phyloP scores from a whole-genome alignment of 2,888 invertebrate species.

The Atrina japonica region DNA sequence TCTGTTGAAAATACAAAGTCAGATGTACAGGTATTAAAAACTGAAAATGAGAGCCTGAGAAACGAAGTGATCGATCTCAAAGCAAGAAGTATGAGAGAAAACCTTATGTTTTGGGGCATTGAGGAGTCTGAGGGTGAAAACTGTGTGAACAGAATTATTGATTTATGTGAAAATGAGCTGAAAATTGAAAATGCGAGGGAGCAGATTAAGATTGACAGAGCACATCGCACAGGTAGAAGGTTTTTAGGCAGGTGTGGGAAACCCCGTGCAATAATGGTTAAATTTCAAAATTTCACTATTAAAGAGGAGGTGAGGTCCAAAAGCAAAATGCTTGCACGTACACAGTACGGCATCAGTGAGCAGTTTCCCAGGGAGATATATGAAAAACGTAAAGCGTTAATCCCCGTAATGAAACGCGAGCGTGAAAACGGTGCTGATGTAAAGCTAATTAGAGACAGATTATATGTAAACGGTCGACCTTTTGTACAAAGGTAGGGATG shows the following conservation, averaged over 20 bases:
- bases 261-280: neutral
- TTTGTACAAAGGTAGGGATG: neutral
- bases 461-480: neutral
- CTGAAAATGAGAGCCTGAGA: no score
- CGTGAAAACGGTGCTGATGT: neutral
- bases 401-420: constrained; percentile 1
- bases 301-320: constrained; percentile 2
- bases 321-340: neutral
- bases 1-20: no score
- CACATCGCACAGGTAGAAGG: neutral
- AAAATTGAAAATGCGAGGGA: no score
- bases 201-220: neutral
- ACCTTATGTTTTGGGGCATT: no score
- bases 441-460: neutral
- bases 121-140: no score
- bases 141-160: no score
- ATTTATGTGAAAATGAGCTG: no score
- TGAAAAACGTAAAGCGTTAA: constrained; percentile 2
- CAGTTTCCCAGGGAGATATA: constrained; percentile 1
- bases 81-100: no score
- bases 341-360: constrained; percentile 1
- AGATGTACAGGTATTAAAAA: no score
- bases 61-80: no score
- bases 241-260: neutral
- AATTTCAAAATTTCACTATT: neutral